Conservation (phyloP, 2,113 vertebrate genomes). For the Phalacrocorax pelagicus region DNA sequence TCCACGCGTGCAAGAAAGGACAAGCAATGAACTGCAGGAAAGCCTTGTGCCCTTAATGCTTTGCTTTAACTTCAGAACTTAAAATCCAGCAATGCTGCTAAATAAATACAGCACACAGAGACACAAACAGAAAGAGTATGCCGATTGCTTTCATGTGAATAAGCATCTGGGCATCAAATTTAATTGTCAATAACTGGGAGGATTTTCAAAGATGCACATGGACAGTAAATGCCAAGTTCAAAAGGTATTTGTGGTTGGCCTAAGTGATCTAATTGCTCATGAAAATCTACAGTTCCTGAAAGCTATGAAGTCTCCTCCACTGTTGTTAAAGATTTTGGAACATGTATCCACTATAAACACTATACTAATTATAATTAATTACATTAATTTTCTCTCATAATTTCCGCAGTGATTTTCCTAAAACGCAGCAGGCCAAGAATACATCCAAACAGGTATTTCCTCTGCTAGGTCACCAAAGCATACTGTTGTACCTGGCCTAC, state of each 20-base stretch:
- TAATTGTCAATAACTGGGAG: neutral
- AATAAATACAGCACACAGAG: neutral
- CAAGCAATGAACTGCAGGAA: neutral
- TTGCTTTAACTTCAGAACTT: slow-evolving; percentile 6
- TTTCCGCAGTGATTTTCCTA: neutral
- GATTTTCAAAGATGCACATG: slow-evolving; percentile 6
- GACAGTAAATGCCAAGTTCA: neutral
- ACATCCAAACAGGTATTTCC: neutral
- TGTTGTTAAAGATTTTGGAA: slow-evolving; percentile 19
- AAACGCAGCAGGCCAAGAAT: neutral
- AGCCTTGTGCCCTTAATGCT: neutral
- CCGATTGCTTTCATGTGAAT: neutral
- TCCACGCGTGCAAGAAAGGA: neutral
- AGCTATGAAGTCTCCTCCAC: neutral
- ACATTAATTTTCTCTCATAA: slow-evolving; percentile 32
- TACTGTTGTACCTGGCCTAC: neutral
- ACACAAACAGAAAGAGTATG: neutral
- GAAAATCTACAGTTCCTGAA: neutral
- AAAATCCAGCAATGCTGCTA: neutral
- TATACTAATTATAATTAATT: slow-evolving; percentile 57
- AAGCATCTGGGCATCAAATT: neutral
- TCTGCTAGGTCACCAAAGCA: neutral
- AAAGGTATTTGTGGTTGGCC: neutral
- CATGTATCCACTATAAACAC: slow-evolving; percentile 10
- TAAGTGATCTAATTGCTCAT: neutral